Base-by-base conservation (phyloP, 1,140 invertebrate genomes). In the Nylanderia fulva region DNA sequence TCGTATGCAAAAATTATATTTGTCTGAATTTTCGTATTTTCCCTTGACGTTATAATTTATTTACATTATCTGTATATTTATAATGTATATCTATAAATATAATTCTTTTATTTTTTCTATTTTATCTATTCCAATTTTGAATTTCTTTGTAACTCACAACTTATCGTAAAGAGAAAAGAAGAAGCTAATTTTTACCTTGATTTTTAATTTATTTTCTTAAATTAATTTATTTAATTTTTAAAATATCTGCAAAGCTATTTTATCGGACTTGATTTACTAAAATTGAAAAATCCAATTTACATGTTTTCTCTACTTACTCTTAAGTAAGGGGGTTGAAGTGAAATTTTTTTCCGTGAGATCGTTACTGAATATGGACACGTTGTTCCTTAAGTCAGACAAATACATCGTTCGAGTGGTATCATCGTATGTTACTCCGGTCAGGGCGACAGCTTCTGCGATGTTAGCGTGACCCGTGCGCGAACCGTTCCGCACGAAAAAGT, bases 391-490 rank as follows among this genome's bases (percentile, higher is more conserved):
- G 90, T 97, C 96, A 72, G 96, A 96, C 29, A 97, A 96, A 80
- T 96, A 95, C 85, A 97, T 94, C 72, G 95, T 95, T 82, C 96
- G 95, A 79, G 96, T 95, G 1, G 95, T 94, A 54, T 96, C 95
- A 86, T 97, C 96, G 86, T 97, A 97, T 0, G 96, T 95, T 21
- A 97, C 85, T 3, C 95, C 96, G 15, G 96, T 95, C 9, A 97
- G 93, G 11, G 95, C 91, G 0, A 85, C 79, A 13, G 90, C 92
- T 2, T 92, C 86, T 8, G 83, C 74, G 92, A 85, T 95, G 94
- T 85, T 95, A 92, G 87, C 94, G 90, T 86, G 85, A 18, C 94
- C 94, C 4, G 95, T 94, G 79, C 95, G 91, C 7, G 95, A 95
- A 88, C 96, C 95, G 86, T 96, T 96, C 13, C 88, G 87, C 56